Percentiles rank a stretch among this genome's conserved stretches.
phyloP scores from a whole-genome alignment of 2,888 invertebrate species.

The Caenorhabditis sp. region DNA sequence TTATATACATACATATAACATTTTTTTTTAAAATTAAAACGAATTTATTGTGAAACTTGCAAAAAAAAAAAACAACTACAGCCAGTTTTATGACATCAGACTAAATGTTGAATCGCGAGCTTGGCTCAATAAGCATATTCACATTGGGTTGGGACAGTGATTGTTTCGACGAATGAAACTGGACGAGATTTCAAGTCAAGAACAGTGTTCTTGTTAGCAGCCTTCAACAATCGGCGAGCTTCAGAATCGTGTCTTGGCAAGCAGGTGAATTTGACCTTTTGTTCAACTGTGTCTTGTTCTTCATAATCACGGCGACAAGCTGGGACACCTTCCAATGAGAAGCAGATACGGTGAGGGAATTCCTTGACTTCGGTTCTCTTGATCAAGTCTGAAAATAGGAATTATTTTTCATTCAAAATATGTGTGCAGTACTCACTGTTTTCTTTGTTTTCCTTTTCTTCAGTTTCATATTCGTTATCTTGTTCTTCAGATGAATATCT shows the following conservation, averaged over 20 bases:
- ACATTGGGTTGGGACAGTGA: constrained; percentile 46
- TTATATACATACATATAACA: too few relatives aligned
- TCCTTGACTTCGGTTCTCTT: constrained; percentile 60
- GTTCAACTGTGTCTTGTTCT: constrained; percentile 11
- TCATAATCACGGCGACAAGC: constrained; percentile 54
- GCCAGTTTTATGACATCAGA: too few relatives aligned
- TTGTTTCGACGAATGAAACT: constrained; percentile 45
- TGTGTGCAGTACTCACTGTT: constrained; percentile 2
- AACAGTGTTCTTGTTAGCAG: constrained; percentile 31
- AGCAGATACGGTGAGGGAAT: constrained; percentile 62
- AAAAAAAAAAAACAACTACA: too few relatives aligned
- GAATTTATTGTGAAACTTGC: too few relatives aligned
- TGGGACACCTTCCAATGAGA: constrained; percentile 60
- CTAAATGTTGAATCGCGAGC: neutral
- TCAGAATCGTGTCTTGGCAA: constrained; percentile 53
- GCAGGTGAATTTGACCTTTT: constrained; percentile 57
- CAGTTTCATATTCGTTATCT: constrained; percentile 33
- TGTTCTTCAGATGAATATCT: constrained; percentile 31
- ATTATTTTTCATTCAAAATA: neutral
- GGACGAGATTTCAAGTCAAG: constrained; percentile 36
- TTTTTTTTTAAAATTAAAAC: too few relatives aligned
- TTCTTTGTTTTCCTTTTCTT: constrained; percentile 24
- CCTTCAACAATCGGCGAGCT: constrained; percentile 47
- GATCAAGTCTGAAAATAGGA: constrained; percentile 49
- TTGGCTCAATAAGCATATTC: constrained; percentile 29